Evolutionary conservation across 2,797 vertebrate species (phyloP), one percentile per base, ranked within the genome.

Genomic region (Muscicapa striata): DNA sequence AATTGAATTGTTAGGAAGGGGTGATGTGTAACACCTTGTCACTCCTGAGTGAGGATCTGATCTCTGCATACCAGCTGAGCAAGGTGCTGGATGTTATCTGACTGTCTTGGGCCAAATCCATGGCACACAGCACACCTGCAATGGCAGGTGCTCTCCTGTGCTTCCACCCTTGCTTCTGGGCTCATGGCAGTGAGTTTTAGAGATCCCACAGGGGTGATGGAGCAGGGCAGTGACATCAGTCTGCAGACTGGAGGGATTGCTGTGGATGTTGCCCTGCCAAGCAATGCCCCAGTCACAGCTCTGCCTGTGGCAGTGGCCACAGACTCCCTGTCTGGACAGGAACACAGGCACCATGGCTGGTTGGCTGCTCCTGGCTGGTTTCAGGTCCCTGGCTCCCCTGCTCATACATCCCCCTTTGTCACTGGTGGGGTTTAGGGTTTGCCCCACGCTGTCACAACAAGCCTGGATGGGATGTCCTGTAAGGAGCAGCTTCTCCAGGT

Each of bases 171-270:
- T 48, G 24, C 7, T 19, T 70, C 26, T 38, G 59, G 54, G 34
- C 41, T 88, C 11, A 4, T 3, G 4, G 29, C 54, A 67, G 13
- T 4, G 30, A 68, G 7, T 23, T 59, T n/a, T 45, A 69, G 29
- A 57, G 51, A 52, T 18, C 20, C 15, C 57, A 4, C 0, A 8
- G 32, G 34, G 38, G 3, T 15, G 55, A 59, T n/a, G 68, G 32
- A 55, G 21, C 0, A 0, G 49, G 51, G 22, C 22, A 52, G 41
- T 15, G 15, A 7, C 12, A 55, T 24, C 45, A 23, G 13, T 27
- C 20, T 66, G 55, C 18, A 57, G 29, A n/a, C 41, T 43, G 34
- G 9, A 49, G 36, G n/a, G 23, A 38, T 41, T 1, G 1, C 32
- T 40, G 29, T 29, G 36, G 15, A 54, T 16, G 22, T 2, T 73